A percentile compares a stretch with the other conserved stretches of the same genome.
These are phyloP conservation scores for Oophaga pumilio DNA, from an alignment of 2,113 vertebrate genomes.

Conservation along the genomic window DNA sequence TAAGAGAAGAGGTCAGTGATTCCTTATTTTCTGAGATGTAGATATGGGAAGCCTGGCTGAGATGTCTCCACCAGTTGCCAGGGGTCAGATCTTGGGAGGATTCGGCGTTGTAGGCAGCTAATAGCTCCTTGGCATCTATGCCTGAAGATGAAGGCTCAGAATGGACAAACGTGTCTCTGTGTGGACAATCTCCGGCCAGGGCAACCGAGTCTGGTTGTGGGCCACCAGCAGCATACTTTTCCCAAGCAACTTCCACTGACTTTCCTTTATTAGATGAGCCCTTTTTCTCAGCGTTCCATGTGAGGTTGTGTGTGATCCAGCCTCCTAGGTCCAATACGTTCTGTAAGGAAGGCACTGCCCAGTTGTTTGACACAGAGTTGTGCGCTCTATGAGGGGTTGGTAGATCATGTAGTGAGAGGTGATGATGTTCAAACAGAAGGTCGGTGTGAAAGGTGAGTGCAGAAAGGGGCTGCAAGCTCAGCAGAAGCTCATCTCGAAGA, in stretches of 20 bases:
- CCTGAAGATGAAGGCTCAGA: background rate
- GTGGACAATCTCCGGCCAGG: background rate
- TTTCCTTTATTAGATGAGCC: background rate
- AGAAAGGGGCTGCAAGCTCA: conserved; percentile 75
- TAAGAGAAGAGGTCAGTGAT: conserved; percentile 51
- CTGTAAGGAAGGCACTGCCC: conserved; percentile 79
- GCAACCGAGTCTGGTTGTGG: background rate
- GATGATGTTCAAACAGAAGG: conserved; percentile 77
- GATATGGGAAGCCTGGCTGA: conserved; percentile 69
- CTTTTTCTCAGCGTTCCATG: conserved; percentile 47
- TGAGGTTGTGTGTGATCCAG: conserved; percentile 74
- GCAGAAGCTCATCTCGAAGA: conserved; percentile 71
- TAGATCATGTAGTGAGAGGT: conserved; percentile 55
- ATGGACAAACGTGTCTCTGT: no score
- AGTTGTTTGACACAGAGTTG: conserved; percentile 64
- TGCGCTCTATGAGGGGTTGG: background rate
- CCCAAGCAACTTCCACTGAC: background rate
- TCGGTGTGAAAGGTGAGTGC: conserved; percentile 79
- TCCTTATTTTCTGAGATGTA: conserved; percentile 61
- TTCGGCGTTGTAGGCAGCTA: background rate
- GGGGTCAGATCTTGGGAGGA: fast-evolving
- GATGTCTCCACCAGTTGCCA: conserved; percentile 71
- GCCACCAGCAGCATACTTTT: no score
- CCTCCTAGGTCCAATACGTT: conserved; percentile 82
- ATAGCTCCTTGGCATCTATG: background rate